These are phyloP conservation scores for Odontocolon sp. DNA, from an alignment of 2,888 invertebrate species.

Conservation along the genomic window DNA sequence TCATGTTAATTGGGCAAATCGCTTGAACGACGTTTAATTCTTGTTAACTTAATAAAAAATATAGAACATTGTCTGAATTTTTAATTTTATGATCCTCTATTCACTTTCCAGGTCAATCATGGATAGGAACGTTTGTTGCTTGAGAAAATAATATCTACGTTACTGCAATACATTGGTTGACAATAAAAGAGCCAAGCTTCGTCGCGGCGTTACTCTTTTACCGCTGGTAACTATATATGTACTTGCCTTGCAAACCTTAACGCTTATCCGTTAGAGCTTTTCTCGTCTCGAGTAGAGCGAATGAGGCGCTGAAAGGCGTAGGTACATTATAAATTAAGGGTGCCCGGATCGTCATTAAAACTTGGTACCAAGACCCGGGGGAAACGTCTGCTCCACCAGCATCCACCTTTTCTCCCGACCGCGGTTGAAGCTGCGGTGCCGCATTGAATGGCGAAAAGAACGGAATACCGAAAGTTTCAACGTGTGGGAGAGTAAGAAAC, in stretches of 20 bases:
- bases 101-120: too few species aligned
- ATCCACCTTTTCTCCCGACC: slow-evolving; percentile 46
- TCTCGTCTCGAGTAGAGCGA: slow-evolving; percentile 2
- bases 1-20: too few species aligned
- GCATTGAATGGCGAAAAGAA: slow-evolving; percentile 16
- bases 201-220: too few species aligned
- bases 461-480: slow-evolving; percentile 44
- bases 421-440: slow-evolving; percentile 12
- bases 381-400: not conserved
- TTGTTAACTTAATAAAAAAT: too few species aligned
- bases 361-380: slow-evolving; percentile 33
- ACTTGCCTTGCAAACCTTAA: not conserved
- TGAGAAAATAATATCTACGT: too few species aligned
- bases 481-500: slow-evolving; percentile 26
- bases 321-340: slow-evolving; percentile 51
- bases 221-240: not conserved
- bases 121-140: too few species aligned
- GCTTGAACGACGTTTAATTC: too few species aligned
- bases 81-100: too few species aligned
- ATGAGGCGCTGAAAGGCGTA: slow-evolving; percentile 30
- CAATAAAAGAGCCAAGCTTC: too few species aligned
- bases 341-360: slow-evolving; percentile 53
- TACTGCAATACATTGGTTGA: too few species aligned
- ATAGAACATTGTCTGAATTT: too few species aligned
- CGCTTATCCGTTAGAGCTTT: not conserved